phyloP scores from a whole-genome alignment of 2,113 vertebrate genomes.

The Albula goreensis region DNA sequence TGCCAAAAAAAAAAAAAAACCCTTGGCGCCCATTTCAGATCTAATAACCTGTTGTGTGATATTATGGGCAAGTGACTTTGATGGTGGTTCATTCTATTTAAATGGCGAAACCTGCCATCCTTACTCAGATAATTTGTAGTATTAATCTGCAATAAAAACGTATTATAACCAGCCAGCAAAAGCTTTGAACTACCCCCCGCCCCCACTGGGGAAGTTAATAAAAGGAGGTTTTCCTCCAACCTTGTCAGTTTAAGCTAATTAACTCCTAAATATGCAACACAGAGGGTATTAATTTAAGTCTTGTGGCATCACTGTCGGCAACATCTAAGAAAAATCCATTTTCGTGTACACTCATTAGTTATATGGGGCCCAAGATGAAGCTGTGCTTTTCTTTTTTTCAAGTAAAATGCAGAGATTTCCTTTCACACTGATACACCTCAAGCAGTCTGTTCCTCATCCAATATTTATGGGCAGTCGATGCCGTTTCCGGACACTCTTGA shows the following conservation, averaged over 20 bases:
- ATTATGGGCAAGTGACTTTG: not conserved
- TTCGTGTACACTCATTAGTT: not conserved
- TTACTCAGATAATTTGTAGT: not conserved
- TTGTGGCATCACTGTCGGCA: slow-evolving; percentile 12
- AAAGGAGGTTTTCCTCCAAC: slow-evolving; percentile 10
- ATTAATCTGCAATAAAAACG: not conserved
- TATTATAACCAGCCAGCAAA: slow-evolving; percentile 16
- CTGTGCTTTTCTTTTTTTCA: not conserved
- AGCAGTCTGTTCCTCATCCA: slow-evolving; percentile 38
- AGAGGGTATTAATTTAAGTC: slow-evolving; percentile 29
- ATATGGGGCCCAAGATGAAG: not conserved
- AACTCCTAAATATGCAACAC: slow-evolving; percentile 17
- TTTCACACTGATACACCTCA: slow-evolving; percentile 25
- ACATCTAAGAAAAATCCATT: slow-evolving; percentile 14
- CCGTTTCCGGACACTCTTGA: slow-evolving; percentile 34
- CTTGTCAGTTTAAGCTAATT: slow-evolving; percentile 23
- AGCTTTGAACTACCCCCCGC: not conserved
- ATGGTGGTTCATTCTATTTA: not conserved
- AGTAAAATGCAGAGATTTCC: slow-evolving; percentile 22
- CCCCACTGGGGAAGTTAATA: slow-evolving; percentile 8
- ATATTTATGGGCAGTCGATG: slow-evolving; percentile 43
- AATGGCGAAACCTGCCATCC: slow-evolving; percentile 17
- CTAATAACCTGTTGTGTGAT: not conserved
- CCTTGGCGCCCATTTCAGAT: not conserved
- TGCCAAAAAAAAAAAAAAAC: not conserved